These are phyloP conservation scores for Cryptoprocta ferox DNA, from an alignment of 2,797 vertebrate species.

Conservation along the genomic window DNA sequence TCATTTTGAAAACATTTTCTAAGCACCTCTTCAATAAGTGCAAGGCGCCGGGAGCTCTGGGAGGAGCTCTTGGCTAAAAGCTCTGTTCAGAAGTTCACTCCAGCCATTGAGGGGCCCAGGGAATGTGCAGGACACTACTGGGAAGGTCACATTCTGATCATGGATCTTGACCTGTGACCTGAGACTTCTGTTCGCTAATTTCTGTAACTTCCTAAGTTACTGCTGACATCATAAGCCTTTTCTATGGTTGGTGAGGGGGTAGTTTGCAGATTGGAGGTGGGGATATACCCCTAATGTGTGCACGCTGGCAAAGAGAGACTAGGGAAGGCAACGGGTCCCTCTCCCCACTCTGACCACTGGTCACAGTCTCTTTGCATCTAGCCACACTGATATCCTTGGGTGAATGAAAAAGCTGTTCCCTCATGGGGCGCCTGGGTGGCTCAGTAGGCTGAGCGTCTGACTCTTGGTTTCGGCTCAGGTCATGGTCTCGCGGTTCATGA, in stretches of 20 bases:
- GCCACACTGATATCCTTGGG: neutral
- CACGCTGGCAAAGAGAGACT: neutral
- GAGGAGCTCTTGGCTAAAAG: neutral
- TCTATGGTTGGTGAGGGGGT: neutral
- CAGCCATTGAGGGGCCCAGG: neutral
- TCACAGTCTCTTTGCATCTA: neutral
- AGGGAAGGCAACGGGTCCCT: neutral
- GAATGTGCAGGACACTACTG: neutral
- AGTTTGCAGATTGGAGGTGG: neutral
- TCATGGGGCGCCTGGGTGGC: neutral
- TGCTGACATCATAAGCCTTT: neutral
- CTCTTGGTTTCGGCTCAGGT: too few relatives aligned
- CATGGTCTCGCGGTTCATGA: too few relatives aligned
- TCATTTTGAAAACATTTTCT: constrained; percentile 39
- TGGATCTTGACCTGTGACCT: neutral
- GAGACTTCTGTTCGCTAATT: neutral
- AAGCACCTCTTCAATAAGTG: neutral
- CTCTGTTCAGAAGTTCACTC: neutral
- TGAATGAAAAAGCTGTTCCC: neutral
- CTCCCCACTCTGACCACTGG: neutral
- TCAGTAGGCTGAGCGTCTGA: too few relatives aligned
- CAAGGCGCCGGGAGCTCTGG: neutral
- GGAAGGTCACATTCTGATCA: neutral
- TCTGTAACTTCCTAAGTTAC: neutral
- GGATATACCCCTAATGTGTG: neutral